Evolutionary conservation across 2,113 vertebrate genomes (phyloP), one percentile per base, ranked within the genome.

Genomic region (Cacatua alba): DNA sequence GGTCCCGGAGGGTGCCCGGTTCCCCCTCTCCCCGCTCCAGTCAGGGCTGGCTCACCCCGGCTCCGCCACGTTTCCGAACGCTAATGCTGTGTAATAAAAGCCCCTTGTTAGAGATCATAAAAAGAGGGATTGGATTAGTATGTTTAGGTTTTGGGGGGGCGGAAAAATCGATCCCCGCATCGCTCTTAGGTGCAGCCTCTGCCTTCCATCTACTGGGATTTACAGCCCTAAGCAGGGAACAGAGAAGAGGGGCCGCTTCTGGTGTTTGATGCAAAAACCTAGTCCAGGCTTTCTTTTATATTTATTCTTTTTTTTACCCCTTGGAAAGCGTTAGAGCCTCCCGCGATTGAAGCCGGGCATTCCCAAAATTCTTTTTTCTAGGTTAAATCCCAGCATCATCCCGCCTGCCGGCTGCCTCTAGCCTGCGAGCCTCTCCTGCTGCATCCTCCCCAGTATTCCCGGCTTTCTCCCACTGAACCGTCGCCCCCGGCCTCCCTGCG

Each of bases 101-200:
- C 21, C 80, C 92, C 67, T 77, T 76, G 89, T 95, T 97, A 95
- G 92, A 96, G 94, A 97, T 92, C 96, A 94, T 97, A 96, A 97
- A 97, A 96, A 87, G 23, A 70, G 88, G 93, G 88, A 90, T 95
- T 93, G 96, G 91, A 96, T 97, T 96, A 97, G 92, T 88, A 88
- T 95, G 93, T 81, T 95, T 95, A 71, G 94, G 80, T 88, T 85
- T 13, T 31, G 57, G 28, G 35, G 57, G n/a, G 63, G 72, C 9
- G 37, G 72, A 88, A 84, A 76, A 82, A 79, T 39, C 82, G 44
- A 37, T 83, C 82, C 31, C 64, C 8, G 24, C 64, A 74, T 96
- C 23, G 65, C 88, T 81, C 41, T 94, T 68, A 77, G 69, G 91
- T 86, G 65, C 46, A 76, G 67, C 52, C 83, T 93, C 69, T 93